These are phyloP conservation scores for Siphlonurus alternatus DNA, from an alignment of 2,888 invertebrate genomes.

Conservation along the genomic window DNA sequence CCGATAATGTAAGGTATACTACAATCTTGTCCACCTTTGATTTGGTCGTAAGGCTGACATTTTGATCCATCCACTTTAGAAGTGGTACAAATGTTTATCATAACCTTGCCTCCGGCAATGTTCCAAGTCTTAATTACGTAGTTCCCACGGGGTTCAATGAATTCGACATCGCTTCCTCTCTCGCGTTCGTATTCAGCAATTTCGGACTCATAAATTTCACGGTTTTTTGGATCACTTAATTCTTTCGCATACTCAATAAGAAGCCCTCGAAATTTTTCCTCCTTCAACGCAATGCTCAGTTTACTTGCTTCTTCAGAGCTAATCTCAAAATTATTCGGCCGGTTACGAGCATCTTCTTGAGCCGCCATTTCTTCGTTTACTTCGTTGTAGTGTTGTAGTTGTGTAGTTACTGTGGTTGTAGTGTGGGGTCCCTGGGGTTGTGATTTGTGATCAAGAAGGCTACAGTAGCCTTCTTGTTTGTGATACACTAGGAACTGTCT, in stretches of 20 bases:
- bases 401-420: no score
- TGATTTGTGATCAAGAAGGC: no score
- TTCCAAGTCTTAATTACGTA: neutral
- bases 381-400: neutral
- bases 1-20: neutral
- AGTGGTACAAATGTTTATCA: neutral
- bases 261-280: neutral
- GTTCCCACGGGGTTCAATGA: neutral
- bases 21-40: neutral
- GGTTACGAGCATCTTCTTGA: neutral
- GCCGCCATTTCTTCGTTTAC: neutral
- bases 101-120: neutral
- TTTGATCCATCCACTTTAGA: neutral
- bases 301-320: neutral
- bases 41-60: neutral
- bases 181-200: neutral
- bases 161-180: neutral
- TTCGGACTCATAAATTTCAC: neutral
- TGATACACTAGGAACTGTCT: no score
- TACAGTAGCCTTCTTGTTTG: neutral
- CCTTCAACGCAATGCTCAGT: neutral
- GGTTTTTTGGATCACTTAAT: neutral
- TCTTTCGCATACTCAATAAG: neutral
- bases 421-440: neutral
- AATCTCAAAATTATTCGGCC: neutral